Evolutionary conservation across 2,888 invertebrate genomes (phyloP), one percentile per base, ranked within the genome.

Genomic region (Cistogaster globosa): DNA sequence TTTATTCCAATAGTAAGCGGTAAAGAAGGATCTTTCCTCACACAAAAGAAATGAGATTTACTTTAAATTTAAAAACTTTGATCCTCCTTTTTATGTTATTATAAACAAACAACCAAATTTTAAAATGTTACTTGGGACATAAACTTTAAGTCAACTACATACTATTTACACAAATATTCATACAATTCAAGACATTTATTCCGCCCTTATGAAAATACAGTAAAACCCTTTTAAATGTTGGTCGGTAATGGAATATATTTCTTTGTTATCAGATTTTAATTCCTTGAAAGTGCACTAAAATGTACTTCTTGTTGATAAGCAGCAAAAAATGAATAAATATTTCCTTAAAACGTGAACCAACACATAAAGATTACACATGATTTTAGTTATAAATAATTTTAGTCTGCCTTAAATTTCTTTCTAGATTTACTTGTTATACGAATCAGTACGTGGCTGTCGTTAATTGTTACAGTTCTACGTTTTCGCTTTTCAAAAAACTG

Each of bases 221-320:
- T 36, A 16, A 55, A 75, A 68, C 36, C 48, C 48, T 58, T 79
- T 63, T 71, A 48, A 65, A 72, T 82, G 81, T 72, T 53, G 18
- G 9, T 38, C 45, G 11, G 5, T 48, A 75, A 86, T 69, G 86
- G 83, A 72, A 86, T 74, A 86, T 90, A 89, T 90, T 88, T 88
- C 89, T 87, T 89, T 89, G 88, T 89, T 90, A 90, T 91, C 89
- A 89, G 90, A 91, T 90, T 90, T 91, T 90, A 90, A 90, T 91
- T 91, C 89, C 90, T 89, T 87, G 87, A 88, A 63, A n/a, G 48
- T 60, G 22, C 36, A 68, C 22, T 65, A 63, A n/a, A 71, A 55
- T 55, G 38, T 32, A 32, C 4, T 51, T 38, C 6, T 62, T n/a
- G n/a, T 62, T 53, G 38, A 69, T 60, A 68, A 68, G 53, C 53